A percentile compares a stretch with the other conserved stretches of the same genome.
These are phyloP conservation scores for Urosaurus nigricauda DNA, from an alignment of 2,797 vertebrate species.

Conservation along the genomic window DNA sequence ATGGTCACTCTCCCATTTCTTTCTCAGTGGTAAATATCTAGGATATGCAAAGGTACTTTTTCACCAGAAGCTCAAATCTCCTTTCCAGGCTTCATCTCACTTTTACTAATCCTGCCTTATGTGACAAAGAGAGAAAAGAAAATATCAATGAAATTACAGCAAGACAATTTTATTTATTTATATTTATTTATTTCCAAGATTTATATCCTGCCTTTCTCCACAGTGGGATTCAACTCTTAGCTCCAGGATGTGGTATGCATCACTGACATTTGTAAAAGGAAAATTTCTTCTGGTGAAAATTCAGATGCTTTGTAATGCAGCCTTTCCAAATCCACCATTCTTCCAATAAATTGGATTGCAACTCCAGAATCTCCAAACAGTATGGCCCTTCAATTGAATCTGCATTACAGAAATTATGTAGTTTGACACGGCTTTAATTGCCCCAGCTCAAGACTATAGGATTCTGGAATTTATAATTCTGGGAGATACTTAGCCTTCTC, in stretches of 20 bases:
- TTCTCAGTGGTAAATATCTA: not conserved
- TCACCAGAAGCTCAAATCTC: not conserved
- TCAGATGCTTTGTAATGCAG: not conserved
- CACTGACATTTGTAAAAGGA: not conserved
- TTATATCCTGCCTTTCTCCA: too few relatives aligned
- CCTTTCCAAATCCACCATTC: not conserved
- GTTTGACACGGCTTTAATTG: too few relatives aligned
- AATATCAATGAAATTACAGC: not conserved
- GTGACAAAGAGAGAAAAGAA: not conserved
- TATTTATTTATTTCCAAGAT: too few relatives aligned
- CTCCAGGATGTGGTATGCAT: not conserved
- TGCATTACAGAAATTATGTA: too few relatives aligned
- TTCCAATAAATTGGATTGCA: not conserved
- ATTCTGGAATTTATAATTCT: too few relatives aligned
- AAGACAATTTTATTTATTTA: too few relatives aligned
- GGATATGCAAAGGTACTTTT: not conserved
- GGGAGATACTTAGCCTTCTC: too few relatives aligned
- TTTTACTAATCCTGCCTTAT: not conserved
- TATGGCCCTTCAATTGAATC: not conserved
- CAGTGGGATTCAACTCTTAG: too few relatives aligned
- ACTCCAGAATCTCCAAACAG: not conserved
- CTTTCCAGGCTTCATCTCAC: not conserved
- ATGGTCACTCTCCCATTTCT: not conserved
- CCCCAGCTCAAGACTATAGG: too few relatives aligned
- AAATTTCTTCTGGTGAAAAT: not conserved